A percentile compares a stretch with the other conserved stretches of the same genome.
Conservation (phyloP, 2,113 vertebrate species). For the Sander lucioperca region DNA sequence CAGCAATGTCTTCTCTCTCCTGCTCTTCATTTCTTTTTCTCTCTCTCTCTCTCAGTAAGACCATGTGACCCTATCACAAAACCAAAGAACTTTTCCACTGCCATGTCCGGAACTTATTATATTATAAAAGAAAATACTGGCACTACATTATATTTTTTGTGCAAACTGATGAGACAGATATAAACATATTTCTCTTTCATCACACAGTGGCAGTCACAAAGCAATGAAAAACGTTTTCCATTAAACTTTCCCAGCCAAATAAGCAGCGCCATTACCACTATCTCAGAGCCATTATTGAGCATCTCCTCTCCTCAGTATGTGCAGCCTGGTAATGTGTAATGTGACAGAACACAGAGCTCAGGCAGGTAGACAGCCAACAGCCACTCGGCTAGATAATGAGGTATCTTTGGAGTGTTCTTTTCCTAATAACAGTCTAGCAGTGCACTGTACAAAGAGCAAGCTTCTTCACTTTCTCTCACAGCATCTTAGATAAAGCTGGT, state of each 20-base stretch:
- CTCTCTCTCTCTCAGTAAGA: background rate
- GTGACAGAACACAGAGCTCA: slow-evolving; percentile 35
- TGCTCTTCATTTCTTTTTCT: background rate
- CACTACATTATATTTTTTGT: background rate
- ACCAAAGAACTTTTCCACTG: background rate
- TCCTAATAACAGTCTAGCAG: slow-evolving; percentile 30
- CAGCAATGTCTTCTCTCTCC: background rate
- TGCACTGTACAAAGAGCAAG: slow-evolving; percentile 19
- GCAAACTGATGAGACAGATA: background rate
- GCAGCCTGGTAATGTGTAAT: slow-evolving; percentile 23
- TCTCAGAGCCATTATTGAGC: slow-evolving; percentile 40
- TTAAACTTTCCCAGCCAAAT: slow-evolving; percentile 16
- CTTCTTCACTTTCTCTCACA: background rate
- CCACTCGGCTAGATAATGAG: slow-evolving; percentile 52
- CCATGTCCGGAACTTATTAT: background rate
- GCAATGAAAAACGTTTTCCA: slow-evolving; percentile 29
- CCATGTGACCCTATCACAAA: background rate
- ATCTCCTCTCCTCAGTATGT: slow-evolving; percentile 27
- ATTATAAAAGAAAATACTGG: background rate
- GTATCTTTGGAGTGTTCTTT: slow-evolving; percentile 34
- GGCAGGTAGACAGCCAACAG: slow-evolving; percentile 41
- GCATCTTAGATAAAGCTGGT: background rate
- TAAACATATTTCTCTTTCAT: slow-evolving; percentile 11
- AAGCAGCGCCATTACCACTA: slow-evolving; percentile 22
- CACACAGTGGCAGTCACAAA: slow-evolving; percentile 6